Base-by-base conservation (phyloP, 2,113 vertebrate species). In the Eulacestoma nigropectus region DNA sequence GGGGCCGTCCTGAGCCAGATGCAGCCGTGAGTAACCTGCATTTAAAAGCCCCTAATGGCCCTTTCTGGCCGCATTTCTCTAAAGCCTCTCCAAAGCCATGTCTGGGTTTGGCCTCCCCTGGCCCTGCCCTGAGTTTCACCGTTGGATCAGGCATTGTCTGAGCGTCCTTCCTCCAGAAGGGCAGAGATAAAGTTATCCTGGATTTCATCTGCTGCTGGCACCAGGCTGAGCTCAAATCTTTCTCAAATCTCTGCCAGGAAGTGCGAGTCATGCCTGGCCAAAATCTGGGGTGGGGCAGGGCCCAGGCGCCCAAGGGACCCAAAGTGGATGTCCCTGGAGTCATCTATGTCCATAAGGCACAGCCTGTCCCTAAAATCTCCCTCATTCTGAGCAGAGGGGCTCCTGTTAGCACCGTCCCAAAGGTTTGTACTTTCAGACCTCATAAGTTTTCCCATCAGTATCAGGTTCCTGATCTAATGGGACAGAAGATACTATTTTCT, bases 31-130 rank as follows among this genome's bases (percentile, higher is more conserved):
- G 44, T 35, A 72, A 77, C 46, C 11, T 16, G 46, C 27, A 21
- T 80, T 92, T 94, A 86, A 95, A 73, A 92, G 86, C 68, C 59
- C 47, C 72, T 80, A 59, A 84, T 84, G 55, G 68, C 68, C 59
- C 25, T 81, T 92, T 46, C 86, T 82, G 81, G 47, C 49, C 44
- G 14, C 69, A 64, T 46, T 89, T 91, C 46, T 29, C 53, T 70
- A 70, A 92, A 55, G 83, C 55, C 20, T 84, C 77, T 65, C 70
- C 56, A 37, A 86, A 80, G 21, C 35, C 50, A 42, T 77, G 53
- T 88, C 85, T 70, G 79, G 10, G 22, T 82, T 86, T 81, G 75
- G 35, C 65, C 41, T 92, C 59, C 46, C 16, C 64, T 55, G 47
- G 42, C 46, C 59, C 82, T n/a, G 50, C 83, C 75, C 8, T 16